These are phyloP conservation scores for Drosophila rufa DNA, from an alignment of 1,140 invertebrate genomes.

Conservation along the genomic window DNA sequence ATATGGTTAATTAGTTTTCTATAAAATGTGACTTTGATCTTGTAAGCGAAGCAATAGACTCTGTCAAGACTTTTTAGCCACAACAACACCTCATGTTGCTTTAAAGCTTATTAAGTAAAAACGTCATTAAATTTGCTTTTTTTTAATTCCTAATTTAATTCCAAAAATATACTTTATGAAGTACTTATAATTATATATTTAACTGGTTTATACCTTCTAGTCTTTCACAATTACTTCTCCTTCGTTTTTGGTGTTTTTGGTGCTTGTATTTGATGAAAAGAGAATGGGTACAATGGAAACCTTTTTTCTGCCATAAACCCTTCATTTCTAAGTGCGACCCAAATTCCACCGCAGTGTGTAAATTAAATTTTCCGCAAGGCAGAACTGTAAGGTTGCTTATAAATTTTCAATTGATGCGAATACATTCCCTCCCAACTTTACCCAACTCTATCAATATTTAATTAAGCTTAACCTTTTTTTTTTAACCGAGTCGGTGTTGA, in stretches of 20 bases:
- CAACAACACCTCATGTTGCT: no score
- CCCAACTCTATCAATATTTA: conserved; percentile 75
- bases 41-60: no score
- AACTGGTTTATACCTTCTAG: not conserved
- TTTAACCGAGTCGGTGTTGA: conserved; percentile 20
- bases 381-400: conserved; percentile 36
- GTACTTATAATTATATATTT: no score
- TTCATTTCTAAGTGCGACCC: conserved; percentile 18
- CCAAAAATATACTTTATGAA: no score
- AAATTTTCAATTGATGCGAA: conserved; percentile 75
- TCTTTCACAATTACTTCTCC: not conserved
- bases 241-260: not conserved
- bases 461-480: conserved; percentile 74
- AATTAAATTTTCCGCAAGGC: conserved; percentile 64
- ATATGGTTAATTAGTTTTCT: not conserved
- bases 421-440: not conserved
- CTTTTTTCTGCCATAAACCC: not conserved
- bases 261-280: not conserved
- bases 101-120: no score
- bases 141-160: no score
- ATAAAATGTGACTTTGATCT: not conserved
- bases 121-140: no score
- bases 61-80: no score
- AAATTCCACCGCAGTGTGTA: conserved; percentile 56
- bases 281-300: conserved; percentile 2